phyloP scores from a whole-genome alignment of 2,113 vertebrate species.

The Lethenteron reissneri region DNA sequence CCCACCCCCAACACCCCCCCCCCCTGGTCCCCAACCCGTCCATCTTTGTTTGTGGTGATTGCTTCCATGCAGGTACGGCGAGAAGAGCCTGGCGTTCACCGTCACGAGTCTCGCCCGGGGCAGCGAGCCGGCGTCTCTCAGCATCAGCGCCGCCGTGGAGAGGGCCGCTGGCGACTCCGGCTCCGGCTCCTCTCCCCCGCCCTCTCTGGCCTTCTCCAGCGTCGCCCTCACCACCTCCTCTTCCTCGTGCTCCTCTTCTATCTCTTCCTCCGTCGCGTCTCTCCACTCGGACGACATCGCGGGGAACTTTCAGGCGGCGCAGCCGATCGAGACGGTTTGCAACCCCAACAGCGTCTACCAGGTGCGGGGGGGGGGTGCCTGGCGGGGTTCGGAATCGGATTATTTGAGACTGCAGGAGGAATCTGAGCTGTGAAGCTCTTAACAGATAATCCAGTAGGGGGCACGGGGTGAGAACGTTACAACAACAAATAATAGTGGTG shows the following conservation, averaged over 20 bases:
- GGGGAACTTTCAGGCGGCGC: background rate
- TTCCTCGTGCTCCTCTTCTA: background rate
- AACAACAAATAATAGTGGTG: too few species aligned
- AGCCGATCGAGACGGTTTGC: background rate
- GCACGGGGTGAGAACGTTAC: too few species aligned
- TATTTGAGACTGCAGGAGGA: too few species aligned
- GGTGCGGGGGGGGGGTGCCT: background rate
- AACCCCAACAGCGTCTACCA: slow-evolving; percentile 1
- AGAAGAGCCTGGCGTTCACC: background rate
- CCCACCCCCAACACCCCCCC: too few species aligned
- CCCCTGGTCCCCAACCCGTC: too few species aligned
- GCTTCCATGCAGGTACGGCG: background rate
- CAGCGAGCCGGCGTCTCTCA: background rate
- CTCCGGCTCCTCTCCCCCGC: background rate
- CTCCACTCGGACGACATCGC: background rate
- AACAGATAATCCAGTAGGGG: too few species aligned
- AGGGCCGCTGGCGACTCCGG: background rate
- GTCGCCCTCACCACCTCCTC: background rate
- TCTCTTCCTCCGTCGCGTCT: background rate
- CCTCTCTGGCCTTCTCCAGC: background rate
- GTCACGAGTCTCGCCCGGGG: background rate
- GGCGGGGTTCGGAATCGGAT: too few species aligned
- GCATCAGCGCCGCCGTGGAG: background rate
- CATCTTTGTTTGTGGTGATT: too few species aligned
- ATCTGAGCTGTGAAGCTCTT: too few species aligned